A percentile compares a stretch with the other conserved stretches of the same genome.
phyloP scores from a whole-genome alignment of 2,113 vertebrate genomes.

The Lonchura striata region DNA sequence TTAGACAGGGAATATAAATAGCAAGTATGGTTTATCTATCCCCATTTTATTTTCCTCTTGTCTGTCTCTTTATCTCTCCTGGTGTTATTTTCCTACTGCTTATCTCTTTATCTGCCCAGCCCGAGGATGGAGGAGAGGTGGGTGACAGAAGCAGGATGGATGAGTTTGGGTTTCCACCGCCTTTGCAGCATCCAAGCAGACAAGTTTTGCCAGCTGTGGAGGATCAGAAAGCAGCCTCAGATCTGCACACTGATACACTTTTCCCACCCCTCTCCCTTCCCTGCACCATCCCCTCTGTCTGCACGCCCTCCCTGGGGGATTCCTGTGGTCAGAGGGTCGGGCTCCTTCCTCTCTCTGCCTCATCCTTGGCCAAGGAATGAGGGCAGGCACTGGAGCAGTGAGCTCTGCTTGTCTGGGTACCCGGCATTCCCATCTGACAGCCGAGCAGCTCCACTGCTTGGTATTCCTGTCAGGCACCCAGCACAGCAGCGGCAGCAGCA shows the following conservation, averaged over 20 bases:
- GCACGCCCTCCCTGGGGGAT: fast-evolving
- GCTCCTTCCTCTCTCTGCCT: neutral
- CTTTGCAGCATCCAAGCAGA: neutral
- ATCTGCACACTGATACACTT: neutral
- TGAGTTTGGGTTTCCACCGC: neutral
- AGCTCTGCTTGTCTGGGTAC: neutral
- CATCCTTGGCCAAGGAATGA: neutral
- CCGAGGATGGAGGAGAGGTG: neutral
- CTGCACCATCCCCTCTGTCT: neutral
- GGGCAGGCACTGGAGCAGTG: neutral
- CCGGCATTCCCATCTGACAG: neutral
- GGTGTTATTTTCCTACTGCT: constrained; percentile 41
- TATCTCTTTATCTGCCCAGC: constrained; percentile 60
- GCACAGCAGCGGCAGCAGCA: neutral
- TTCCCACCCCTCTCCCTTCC: neutral
- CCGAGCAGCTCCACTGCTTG: constrained; percentile 11
- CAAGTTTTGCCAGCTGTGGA: neutral
- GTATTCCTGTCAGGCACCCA: constrained; percentile 64
- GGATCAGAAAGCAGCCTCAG: neutral
- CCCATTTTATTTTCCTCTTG: constrained; percentile 35
- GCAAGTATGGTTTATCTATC: constrained; percentile 59
- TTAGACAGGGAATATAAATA: constrained; percentile 68
- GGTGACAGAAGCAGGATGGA: constrained; percentile 31
- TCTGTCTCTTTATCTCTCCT: constrained; percentile 64
- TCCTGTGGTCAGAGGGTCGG: fast-evolving